These are phyloP conservation scores for Caenorhabditis remanei DNA, from an alignment of 1,140 invertebrate species.

Conservation along the genomic window DNA sequence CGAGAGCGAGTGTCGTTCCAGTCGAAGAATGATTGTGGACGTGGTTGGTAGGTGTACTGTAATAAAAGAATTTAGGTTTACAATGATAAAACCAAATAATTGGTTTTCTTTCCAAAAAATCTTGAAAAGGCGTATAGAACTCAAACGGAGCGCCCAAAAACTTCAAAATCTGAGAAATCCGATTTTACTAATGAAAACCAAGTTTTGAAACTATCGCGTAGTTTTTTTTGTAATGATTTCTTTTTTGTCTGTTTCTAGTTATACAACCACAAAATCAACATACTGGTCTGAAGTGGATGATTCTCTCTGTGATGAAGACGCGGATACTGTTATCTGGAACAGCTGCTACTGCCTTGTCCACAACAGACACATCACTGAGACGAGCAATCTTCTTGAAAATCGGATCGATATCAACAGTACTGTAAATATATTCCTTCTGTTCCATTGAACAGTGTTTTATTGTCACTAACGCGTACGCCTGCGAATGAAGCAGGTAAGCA, in stretches of 20 bases:
- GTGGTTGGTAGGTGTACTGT: background rate
- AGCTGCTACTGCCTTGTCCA: conserved; percentile 16
- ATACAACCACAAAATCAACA: background rate
- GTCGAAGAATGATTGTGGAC: conserved; percentile 26
- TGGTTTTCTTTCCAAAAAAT: too few species aligned
- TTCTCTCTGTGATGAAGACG: background rate
- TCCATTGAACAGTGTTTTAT: too few species aligned
- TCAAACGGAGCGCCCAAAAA: too few species aligned
- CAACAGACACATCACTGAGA: background rate
- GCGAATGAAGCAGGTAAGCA: conserved; percentile 5
- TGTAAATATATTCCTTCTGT: background rate
- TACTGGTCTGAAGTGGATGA: conserved; percentile 30
- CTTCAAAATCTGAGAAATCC: too few species aligned
- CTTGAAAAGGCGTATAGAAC: too few species aligned
- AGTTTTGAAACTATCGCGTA: too few species aligned
- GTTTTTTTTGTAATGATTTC: too few species aligned
- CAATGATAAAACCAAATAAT: background rate
- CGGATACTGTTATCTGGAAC: background rate
- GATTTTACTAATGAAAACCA: too few species aligned
- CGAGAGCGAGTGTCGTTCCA: conserved; percentile 32
- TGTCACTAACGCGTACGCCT: conserved; percentile 5
- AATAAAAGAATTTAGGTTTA: background rate
- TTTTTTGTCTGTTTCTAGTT: too few species aligned
- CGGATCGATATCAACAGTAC: conserved; percentile 24
- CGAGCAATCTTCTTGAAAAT: conserved; percentile 49